A percentile compares a stretch with the other conserved stretches of the same genome.
Evolutionary conservation across 1,140 invertebrate species (phyloP).

Genomic region (Trichonephila clavata): DNA sequence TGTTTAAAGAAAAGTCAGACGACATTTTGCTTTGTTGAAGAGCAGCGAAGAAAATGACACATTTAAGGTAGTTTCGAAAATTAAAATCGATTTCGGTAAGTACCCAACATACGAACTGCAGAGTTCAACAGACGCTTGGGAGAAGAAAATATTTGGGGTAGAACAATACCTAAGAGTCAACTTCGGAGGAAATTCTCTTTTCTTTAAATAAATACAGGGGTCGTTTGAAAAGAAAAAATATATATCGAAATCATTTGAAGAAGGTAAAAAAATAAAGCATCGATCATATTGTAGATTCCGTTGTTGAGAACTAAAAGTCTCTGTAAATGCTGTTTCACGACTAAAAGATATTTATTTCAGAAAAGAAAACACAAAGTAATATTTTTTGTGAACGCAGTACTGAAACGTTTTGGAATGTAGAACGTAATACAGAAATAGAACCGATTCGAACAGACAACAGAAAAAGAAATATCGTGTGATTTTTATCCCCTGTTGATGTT

Average conservation of each 20-base stretch:
- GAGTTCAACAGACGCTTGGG: not conserved
- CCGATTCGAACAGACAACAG: too few species aligned
- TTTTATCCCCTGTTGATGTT: too few species aligned
- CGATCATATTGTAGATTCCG: not conserved
- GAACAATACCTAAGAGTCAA: not conserved
- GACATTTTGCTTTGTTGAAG: not conserved
- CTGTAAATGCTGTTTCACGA: not conserved
- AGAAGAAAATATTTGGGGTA: not conserved
- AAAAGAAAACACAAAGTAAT: not conserved
- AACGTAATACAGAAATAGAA: too few species aligned
- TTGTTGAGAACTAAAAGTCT: not conserved
- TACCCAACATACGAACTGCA: not conserved
- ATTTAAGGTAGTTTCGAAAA: not conserved
- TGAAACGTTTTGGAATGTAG: too few species aligned
- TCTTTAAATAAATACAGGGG: not conserved
- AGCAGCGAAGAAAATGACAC: not conserved
- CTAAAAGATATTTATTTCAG: not conserved
- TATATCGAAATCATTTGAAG: not conserved
- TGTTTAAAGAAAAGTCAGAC: not conserved
- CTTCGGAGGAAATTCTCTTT: not conserved
- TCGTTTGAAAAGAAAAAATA: not conserved
- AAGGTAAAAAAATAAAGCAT: not conserved
- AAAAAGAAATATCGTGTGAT: too few species aligned
- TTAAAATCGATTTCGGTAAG: constrained; percentile 28
- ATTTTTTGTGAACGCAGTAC: not conserved